These are phyloP conservation scores for Triplophysa siluroides DNA, from an alignment of 2,113 vertebrate species.

Conservation along the genomic window DNA sequence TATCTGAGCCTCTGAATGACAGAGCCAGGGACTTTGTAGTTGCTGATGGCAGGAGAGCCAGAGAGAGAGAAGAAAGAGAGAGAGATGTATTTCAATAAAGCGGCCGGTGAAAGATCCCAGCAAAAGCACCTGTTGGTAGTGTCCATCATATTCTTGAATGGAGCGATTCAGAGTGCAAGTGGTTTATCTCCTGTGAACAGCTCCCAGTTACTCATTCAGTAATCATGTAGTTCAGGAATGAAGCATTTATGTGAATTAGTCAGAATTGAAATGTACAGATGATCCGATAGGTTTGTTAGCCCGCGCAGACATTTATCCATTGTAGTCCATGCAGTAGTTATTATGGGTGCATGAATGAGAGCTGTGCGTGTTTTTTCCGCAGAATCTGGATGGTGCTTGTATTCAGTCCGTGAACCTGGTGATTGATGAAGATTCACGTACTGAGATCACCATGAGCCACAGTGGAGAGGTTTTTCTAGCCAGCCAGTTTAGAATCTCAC, in stretches of 20 bases:
- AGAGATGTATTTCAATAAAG: constrained; percentile 67
- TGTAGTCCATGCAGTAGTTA: constrained; percentile 9
- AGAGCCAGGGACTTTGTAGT: constrained; percentile 73
- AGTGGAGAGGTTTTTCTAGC: constrained; percentile 87
- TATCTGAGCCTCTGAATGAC: constrained; percentile 77
- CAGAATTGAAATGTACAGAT: constrained; percentile 15
- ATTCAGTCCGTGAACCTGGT: constrained; percentile 90
- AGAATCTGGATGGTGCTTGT: constrained; percentile 93
- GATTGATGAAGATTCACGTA: constrained; percentile 86
- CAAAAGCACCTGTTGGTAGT: constrained; percentile 60
- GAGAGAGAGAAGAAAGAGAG: constrained; percentile 65
- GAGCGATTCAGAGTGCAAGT: constrained; percentile 65
- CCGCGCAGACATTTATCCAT: constrained; percentile 1
- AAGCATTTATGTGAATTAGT: constrained; percentile 21
- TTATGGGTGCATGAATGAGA: constrained; percentile 32
- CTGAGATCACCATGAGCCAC: constrained; percentile 91
- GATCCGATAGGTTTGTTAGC: constrained; percentile 1
- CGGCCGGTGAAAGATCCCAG: constrained; percentile 58
- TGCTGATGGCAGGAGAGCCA: constrained; percentile 65
- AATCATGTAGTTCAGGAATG: neutral
- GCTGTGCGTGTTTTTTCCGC: constrained; percentile 49
- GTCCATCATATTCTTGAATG: constrained; percentile 71
- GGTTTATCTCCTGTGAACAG: constrained; percentile 43
- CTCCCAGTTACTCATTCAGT: constrained; percentile 6
- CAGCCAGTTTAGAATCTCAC: constrained; percentile 90